phyloP scores from a whole-genome alignment of 2,113 vertebrate species.

The Tamias sibiricus region DNA sequence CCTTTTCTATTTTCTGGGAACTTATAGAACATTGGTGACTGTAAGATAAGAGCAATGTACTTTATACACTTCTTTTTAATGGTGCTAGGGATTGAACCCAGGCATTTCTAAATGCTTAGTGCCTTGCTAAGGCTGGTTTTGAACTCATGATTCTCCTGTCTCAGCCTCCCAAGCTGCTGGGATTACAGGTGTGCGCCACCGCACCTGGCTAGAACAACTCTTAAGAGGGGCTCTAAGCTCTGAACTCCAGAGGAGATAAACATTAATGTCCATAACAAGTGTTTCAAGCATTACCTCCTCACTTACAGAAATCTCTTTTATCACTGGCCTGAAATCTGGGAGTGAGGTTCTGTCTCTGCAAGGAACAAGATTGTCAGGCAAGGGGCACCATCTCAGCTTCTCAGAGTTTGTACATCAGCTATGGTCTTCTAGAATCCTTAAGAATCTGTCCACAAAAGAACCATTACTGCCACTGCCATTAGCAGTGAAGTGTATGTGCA shows the following conservation, averaged over 20 bases:
- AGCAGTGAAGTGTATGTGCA: neutral
- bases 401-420: neutral
- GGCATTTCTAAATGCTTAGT: too few species aligned
- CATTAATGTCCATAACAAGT: neutral
- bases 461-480: neutral
- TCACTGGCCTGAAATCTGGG: neutral
- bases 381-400: neutral
- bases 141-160: too few species aligned
- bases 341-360: neutral
- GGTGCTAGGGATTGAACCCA: too few species aligned
- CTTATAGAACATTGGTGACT: neutral
- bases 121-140: too few species aligned
- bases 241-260: neutral
- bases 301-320: neutral
- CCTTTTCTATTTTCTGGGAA: neutral
- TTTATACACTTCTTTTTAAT: too few species aligned
- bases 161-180: too few species aligned
- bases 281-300: neutral
- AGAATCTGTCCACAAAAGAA: slow-evolving; percentile 3
- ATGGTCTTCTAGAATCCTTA: neutral
- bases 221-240: neutral
- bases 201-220: neutral
- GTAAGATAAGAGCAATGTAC: neutral
- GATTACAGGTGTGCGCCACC: too few species aligned
- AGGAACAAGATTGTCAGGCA: slow-evolving; percentile 13